Evolutionary conservation across 2,113 vertebrate genomes (phyloP), one percentile per base, ranked within the genome.

Genomic region (Oncorhynchus gorbuscha): DNA sequence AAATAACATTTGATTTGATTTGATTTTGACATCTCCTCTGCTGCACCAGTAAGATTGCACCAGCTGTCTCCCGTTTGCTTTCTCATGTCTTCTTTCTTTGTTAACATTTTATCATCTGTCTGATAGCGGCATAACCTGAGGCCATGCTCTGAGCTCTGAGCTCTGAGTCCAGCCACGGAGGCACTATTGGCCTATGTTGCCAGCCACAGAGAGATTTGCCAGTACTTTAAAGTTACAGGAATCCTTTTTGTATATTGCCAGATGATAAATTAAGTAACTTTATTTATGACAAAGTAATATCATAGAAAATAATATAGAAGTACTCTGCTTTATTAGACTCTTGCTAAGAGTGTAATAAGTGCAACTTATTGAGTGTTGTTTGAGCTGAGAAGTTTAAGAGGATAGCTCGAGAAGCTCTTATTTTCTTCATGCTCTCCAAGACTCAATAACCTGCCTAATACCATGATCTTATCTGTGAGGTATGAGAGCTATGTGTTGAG

Each of bases 21-120:
- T 1, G 32, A 35, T 35, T 35, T 35, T 90, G 90, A 90, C 89
- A 90, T 92, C 85, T 87, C 87, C 86, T 81, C 83, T 85, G 88
- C 86, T 88, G 86, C 87, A 86, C 76, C 69, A 81, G 86, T 86
- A 88, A 89, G 89, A 91, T 88, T 85, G 81, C 81, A 78, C 90
- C 90, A 90, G 87, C 90, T 91, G 91, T 90, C 87, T 74, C 84
- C 85, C 65, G 81, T 89, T 90, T 87, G 88, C 86, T 84, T 89
- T 84, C 86, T 88, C 89, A 90, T 87, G 89, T 90, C 85, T 85
- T 88, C 88, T 45, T 45, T 11, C 39, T 90, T 91, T 92, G 89
- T 91, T 89, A 88, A 83, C 84, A 76, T 90, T 89, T 86, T 84
- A 87, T 90, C 87, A 85, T 78, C 72, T 66, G 86, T 89, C 85